A percentile compares a stretch with the other conserved stretches of the same genome.
Conservation (phyloP, 1,140 invertebrate species). For the Diploscapter pachys region DNA sequence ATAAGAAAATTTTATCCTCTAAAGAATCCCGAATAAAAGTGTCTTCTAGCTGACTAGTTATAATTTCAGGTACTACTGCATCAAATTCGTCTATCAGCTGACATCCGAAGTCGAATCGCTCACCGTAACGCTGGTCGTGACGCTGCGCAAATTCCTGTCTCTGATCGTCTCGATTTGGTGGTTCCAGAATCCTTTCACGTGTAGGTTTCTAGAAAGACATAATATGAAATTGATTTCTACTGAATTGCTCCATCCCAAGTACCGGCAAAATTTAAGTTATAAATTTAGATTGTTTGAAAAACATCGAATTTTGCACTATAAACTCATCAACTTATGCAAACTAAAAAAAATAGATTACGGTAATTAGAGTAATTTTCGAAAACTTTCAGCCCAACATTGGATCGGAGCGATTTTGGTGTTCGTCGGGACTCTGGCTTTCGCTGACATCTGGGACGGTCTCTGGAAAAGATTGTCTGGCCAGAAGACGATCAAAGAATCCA, state of each 20-base stretch:
- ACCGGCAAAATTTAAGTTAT: too few species aligned
- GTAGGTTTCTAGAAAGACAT: slow-evolving; percentile 58
- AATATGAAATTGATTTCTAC: too few species aligned
- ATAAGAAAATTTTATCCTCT: too few species aligned
- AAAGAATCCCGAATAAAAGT: too few species aligned
- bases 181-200: slow-evolving; percentile 88
- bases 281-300: neutral
- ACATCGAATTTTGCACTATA: neutral
- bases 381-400: slow-evolving; percentile 71
- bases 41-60: neutral
- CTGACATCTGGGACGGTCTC: slow-evolving; percentile 66
- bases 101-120: slow-evolving; percentile 88
- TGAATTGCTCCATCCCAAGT: too few species aligned
- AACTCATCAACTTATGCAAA: neutral
- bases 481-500: slow-evolving; percentile 2
- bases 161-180: slow-evolving; percentile 90
- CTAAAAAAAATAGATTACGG: too few species aligned
- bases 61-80: slow-evolving; percentile 74
- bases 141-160: slow-evolving; percentile 88
- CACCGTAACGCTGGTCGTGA: slow-evolving; percentile 90
- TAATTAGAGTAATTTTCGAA: too few species aligned
- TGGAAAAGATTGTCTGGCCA: neutral
- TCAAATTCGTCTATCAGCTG: slow-evolving; percentile 85
- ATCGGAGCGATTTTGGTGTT: slow-evolving; percentile 85
- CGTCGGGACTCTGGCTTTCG: slow-evolving; percentile 84